Percentiles rank a stretch among this genome's conserved stretches.
Evolutionary conservation across 2,888 invertebrate species (phyloP).

Genomic region (Trissonchulus latispiculum): DNA sequence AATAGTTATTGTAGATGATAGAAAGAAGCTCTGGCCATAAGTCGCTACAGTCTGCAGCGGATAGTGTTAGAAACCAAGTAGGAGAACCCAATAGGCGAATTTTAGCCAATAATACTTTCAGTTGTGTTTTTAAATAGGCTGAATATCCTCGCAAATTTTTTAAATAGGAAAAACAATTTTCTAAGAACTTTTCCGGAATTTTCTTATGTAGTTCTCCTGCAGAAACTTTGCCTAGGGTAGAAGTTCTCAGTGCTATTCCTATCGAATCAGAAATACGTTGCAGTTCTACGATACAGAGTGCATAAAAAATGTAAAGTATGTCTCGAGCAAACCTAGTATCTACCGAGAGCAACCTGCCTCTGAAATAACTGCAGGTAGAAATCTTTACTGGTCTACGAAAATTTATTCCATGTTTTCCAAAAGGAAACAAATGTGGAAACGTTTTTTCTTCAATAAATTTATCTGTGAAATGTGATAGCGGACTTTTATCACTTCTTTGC

Average conservation of each 20-base stretch:
- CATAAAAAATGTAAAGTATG: neutral
- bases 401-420: neutral
- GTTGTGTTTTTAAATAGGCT: neutral
- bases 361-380: neutral
- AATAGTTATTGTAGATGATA: too few relatives aligned
- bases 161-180: slow-evolving; percentile 1
- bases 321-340: neutral
- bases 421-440: slow-evolving; percentile 6
- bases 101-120: neutral
- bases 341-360: neutral
- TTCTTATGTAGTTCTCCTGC: neutral
- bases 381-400: neutral
- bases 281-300: neutral
- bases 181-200: neutral
- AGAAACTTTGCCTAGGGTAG: neutral
- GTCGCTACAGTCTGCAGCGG: neutral
- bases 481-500: neutral
- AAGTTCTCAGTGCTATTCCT: neutral
- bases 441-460: neutral
- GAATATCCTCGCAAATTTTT: slow-evolving; percentile 2
- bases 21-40: neutral
- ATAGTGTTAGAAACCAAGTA: slow-evolving; percentile 3
- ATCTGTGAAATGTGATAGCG: neutral
- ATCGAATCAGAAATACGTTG: neutral
- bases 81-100: neutral